Evolutionary conservation across 2,888 invertebrate genomes (phyloP).

Genomic region (Cheilosia urbana): DNA sequence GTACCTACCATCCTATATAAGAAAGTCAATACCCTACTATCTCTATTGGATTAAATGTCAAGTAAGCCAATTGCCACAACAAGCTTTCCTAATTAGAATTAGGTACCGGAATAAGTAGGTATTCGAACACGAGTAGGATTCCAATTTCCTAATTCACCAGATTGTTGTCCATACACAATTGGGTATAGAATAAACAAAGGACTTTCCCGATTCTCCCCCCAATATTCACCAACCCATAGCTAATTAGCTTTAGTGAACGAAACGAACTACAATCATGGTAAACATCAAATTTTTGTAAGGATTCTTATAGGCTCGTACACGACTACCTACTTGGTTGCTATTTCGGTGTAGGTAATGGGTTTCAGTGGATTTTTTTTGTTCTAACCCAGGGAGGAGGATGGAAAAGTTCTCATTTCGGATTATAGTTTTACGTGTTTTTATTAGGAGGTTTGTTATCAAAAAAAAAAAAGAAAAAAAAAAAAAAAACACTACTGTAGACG

Average conservation of each 20-base stretch:
- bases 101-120: background rate
- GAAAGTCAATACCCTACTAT: background rate
- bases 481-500: too few relatives aligned
- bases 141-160: conserved; percentile 27
- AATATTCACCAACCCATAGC: conserved; percentile 30
- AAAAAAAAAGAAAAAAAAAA: too few relatives aligned
- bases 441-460: too few relatives aligned
- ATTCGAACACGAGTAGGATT: background rate
- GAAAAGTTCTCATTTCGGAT: too few relatives aligned
- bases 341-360: background rate
- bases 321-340: background rate
- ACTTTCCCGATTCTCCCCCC: conserved; percentile 24
- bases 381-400: too few relatives aligned
- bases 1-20: background rate
- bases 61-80: conserved; percentile 37
- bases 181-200: conserved; percentile 37
- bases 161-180: conserved; percentile 18
- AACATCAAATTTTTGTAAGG: conserved; percentile 45
- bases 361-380: background rate
- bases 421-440: too few relatives aligned
- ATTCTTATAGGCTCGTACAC: background rate
- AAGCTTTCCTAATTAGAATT: conserved; percentile 26
- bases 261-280: conserved; percentile 21
- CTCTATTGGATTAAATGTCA: conserved; percentile 23
- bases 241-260: conserved; percentile 65